Base-by-base conservation (phyloP, 2,888 invertebrate genomes). In the Tetragonula carbonaria region DNA sequence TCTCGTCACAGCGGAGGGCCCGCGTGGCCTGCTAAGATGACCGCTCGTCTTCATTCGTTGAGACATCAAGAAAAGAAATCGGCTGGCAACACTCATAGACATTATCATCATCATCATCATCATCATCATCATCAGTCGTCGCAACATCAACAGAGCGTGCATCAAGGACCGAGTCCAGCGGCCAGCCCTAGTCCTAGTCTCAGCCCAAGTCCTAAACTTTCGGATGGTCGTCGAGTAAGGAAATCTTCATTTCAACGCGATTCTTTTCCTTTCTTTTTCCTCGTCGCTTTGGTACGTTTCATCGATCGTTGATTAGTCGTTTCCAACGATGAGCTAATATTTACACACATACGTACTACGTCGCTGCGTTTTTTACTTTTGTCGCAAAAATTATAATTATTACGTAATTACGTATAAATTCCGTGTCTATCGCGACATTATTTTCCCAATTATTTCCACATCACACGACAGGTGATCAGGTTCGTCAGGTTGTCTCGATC, bases 161-260 rank as follows among this genome's bases (percentile, higher is more conserved):
- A 90, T 62, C 90, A 90, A 80, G 88, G 93, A 84, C 92, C 92
- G 70, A 93, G 93, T 83, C 92, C 94, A 74, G 92, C 91, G 82
- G 92, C 93, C 59, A 94, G 93, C 81, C 93, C 93, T 72, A 94
- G 93, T 78, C 94, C 93, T 68, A 94, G 93, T 82, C 92, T 93
- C 57, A 93, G 93, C 90, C 94, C 94, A 78, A 93, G 93, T 85
- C 93, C 94, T 11, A 94, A 94, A 89, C 93, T 93, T 88, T 92
- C 94, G 92, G 94, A 94, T 93, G 94, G 94, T 88, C 94, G 94
- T 88, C 91, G 94, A 92, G 94, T 94, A 86, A 94, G 94, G 93
- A 63, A 53, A 51, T 23, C 0, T 51, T 53, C 5, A 11, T 53
- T 28, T 21, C 21, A 13, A 13, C 13, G 0, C 21, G 2, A n/a